Evolutionary conservation across 2,113 vertebrate species (phyloP).

Genomic region (Oreocharis arfaki): DNA sequence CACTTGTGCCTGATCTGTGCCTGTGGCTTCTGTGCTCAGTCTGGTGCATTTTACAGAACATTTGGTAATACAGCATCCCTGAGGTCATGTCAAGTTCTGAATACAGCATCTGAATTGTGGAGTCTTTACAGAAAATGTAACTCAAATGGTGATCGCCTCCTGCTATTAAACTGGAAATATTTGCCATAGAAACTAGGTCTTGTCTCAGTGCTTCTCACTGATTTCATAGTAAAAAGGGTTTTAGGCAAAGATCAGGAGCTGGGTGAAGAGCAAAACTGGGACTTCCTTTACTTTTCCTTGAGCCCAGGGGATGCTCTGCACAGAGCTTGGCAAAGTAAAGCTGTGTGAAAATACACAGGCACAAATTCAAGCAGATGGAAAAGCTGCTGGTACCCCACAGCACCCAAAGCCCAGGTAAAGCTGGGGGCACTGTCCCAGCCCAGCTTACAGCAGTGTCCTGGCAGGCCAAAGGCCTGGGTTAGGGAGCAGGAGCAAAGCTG

Average conservation of each 20-base stretch:
- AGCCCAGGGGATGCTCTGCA: background rate
- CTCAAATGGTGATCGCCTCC: background rate
- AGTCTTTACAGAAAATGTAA: background rate
- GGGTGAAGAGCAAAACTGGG: background rate
- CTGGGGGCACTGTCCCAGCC: background rate
- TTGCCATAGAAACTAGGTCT: background rate
- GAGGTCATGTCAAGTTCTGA: background rate
- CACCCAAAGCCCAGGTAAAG: background rate
- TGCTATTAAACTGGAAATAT: background rate
- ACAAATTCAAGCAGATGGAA: background rate
- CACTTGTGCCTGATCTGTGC: background rate
- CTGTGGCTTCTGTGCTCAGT: conserved; percentile 10
- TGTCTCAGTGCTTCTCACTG: background rate
- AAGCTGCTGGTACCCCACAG: background rate
- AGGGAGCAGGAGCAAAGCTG: background rate
- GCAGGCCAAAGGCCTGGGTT: background rate
- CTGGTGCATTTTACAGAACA: conserved; percentile 52
- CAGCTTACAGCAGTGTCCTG: background rate
- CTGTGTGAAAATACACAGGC: background rate
- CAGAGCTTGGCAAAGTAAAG: background rate
- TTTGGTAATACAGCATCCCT: conserved; percentile 15
- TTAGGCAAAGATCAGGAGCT: background rate
- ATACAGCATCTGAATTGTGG: background rate
- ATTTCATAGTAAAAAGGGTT: background rate
- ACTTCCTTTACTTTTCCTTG: background rate